Conservation (phyloP, 1,140 invertebrate genomes). For the Hetaerina americana region DNA sequence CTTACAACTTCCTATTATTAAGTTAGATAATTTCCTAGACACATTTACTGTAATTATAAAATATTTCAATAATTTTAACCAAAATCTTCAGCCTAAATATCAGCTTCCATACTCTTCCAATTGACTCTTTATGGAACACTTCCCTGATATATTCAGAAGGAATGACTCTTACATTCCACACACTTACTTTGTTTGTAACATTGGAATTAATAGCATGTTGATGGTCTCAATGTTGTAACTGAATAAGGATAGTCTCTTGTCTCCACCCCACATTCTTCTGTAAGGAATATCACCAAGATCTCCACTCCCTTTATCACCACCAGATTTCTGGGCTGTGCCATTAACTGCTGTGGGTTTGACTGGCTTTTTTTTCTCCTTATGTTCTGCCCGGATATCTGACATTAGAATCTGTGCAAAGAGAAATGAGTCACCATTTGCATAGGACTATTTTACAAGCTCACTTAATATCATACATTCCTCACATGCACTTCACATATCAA, state of each 20-base stretch:
- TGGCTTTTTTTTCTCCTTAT: background rate
- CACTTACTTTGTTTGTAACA: constrained; percentile 89
- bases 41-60: no score
- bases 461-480: no score
- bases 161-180: no score
- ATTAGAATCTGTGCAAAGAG: background rate
- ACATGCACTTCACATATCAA: no score
- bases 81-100: no score
- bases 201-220: constrained; percentile 84
- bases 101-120: no score
- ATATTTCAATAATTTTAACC: no score
- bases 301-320: constrained; percentile 6
- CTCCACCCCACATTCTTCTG: constrained; percentile 47
- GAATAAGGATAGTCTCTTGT: constrained; percentile 79
- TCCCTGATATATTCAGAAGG: background rate
- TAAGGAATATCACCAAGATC: constrained; percentile 25
- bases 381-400: background rate
- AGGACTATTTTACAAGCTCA: no score
- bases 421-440: no score
- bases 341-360: constrained; percentile 20
- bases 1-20: constrained; percentile 3
- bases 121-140: no score
- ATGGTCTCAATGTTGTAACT: constrained; percentile 93
- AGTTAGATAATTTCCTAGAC: no score
- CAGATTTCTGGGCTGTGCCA: constrained; percentile 21